Conservation (phyloP, 1,140 invertebrate genomes). For the Andrena cerasifolii region DNA sequence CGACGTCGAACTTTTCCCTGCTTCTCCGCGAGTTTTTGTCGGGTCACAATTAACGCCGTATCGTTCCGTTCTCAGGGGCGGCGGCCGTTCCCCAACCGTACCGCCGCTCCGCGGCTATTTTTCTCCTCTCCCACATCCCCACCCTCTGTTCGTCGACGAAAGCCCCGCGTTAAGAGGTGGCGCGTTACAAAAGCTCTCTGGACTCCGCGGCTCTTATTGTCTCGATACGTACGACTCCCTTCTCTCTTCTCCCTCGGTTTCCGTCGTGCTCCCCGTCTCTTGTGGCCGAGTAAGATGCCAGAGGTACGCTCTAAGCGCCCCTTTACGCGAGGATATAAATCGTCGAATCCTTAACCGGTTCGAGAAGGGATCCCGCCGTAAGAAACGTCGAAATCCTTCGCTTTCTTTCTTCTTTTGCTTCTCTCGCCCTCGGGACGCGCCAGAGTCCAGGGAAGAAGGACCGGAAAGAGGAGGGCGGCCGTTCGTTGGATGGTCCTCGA, state of each 20-base stretch:
- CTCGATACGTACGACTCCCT: background rate
- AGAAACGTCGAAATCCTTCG: constrained; percentile 71
- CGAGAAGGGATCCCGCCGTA: constrained; percentile 53
- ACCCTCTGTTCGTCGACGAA: background rate
- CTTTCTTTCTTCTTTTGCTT: constrained; percentile 55
- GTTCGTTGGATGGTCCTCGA: constrained; percentile 28
- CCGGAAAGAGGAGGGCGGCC: constrained; percentile 54
- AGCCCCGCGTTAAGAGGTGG: constrained; percentile 38
- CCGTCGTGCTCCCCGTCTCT: constrained; percentile 15
- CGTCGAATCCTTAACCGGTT: constrained; percentile 75
- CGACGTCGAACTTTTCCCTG: constrained; percentile 47
- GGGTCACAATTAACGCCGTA: constrained; percentile 53
- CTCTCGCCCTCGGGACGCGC: constrained; percentile 33
- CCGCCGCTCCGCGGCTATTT: constrained; percentile 10
- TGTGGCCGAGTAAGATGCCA: constrained; percentile 18
- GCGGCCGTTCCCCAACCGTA: background rate
- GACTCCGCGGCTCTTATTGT: constrained; percentile 17
- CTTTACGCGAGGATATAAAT: constrained; percentile 75
- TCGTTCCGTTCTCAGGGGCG: constrained; percentile 38
- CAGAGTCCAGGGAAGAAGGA: constrained; percentile 27
- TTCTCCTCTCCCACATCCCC: background rate
- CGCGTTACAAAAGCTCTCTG: constrained; percentile 35
- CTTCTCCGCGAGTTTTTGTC: constrained; percentile 10
- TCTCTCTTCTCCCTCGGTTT: background rate
- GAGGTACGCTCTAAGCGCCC: constrained; percentile 53